Evolutionary conservation across 2,797 vertebrate genomes (phyloP).

Genomic region (Schizopygopsis malacanthus): DNA sequence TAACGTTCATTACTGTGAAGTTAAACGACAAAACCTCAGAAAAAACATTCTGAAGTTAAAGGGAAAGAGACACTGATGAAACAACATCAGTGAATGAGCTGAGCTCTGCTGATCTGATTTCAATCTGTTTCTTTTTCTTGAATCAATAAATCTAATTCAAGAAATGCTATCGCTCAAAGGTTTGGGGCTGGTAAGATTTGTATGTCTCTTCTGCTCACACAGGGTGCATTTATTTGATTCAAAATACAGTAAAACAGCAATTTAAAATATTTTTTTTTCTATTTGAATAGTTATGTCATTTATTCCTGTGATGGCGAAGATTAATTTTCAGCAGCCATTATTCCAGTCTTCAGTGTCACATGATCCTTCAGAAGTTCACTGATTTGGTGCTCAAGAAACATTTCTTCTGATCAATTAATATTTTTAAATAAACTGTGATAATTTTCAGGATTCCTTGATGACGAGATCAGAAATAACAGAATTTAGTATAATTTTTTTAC

Average conservation of each 20-base stretch:
- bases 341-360: background rate
- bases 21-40: slow-evolving; percentile 25
- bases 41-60: slow-evolving; percentile 6
- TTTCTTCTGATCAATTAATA: background rate
- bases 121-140: background rate
- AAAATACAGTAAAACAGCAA: background rate
- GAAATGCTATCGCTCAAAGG: background rate
- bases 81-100: background rate
- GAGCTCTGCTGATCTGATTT: slow-evolving; percentile 6
- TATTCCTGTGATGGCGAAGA: background rate
- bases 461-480: background rate
- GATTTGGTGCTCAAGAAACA: background rate
- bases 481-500: background rate
- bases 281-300: background rate
- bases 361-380: background rate
- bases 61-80: background rate
- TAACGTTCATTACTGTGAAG: slow-evolving; percentile 9
- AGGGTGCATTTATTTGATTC: background rate
- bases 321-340: background rate
- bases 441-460: background rate
- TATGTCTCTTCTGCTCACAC: background rate
- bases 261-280: background rate
- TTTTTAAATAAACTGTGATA: background rate
- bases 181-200: background rate
- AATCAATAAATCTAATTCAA: background rate